Evolutionary conservation across 2,888 invertebrate species (phyloP).

Genomic region (Thereva nobilitata): DNA sequence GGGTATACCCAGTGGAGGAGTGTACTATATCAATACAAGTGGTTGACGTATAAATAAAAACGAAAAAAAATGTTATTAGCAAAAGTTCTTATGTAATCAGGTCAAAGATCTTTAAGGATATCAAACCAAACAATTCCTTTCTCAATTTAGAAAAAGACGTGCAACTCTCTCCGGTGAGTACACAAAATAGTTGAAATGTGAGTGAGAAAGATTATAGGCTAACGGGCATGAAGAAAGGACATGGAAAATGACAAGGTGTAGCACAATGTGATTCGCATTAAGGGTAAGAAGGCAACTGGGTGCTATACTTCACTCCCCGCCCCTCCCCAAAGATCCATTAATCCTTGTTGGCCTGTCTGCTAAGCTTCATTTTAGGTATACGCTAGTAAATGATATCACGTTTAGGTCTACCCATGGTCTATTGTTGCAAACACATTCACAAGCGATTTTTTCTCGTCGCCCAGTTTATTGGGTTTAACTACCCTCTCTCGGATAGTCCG

Average conservation of each 20-base stretch:
- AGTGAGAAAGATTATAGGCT: too few relatives aligned
- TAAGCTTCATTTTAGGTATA: constrained; percentile 19
- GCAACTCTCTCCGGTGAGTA: too few relatives aligned
- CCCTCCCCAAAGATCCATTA: not conserved
- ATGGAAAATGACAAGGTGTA: constrained; percentile 27
- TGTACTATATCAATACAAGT: too few relatives aligned
- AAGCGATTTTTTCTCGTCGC: not conserved
- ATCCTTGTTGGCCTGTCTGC: constrained; percentile 7
- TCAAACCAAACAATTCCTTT: constrained; percentile 15
- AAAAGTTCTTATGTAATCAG: constrained; percentile 15
- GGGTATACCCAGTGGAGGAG: too few relatives aligned
- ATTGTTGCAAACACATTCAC: constrained; percentile 3
- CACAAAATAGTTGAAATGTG: too few relatives aligned
- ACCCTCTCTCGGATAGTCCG: not conserved
- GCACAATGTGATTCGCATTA: constrained; percentile 22
- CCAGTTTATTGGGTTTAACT: not conserved
- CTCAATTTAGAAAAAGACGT: not conserved
- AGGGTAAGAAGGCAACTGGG: constrained; percentile 33
- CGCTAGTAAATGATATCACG: constrained; percentile 16
- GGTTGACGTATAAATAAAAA: too few relatives aligned
- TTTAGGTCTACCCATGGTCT: not conserved
- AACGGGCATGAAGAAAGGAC: too few relatives aligned
- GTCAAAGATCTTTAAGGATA: constrained; percentile 23
- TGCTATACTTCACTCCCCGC: constrained; percentile 22
- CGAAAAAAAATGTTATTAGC: too few relatives aligned